These are phyloP conservation scores for Pachypeltis micranthus DNA, from an alignment of 1,140 invertebrate genomes.

Conservation along the genomic window DNA sequence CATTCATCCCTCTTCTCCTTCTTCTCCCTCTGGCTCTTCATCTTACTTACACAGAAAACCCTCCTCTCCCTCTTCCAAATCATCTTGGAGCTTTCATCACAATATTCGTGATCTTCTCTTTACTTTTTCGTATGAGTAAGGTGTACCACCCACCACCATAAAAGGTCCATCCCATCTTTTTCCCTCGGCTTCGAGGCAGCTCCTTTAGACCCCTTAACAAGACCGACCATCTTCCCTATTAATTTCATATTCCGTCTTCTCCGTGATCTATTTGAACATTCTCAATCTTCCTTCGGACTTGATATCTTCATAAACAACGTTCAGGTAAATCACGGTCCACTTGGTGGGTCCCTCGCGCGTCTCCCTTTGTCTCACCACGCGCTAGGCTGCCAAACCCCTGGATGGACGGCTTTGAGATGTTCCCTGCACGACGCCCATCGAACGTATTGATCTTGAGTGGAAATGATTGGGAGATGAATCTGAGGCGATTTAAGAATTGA, in stretches of 20 bases:
- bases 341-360: not conserved
- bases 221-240: not conserved
- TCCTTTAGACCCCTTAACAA: not conserved
- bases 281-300: not conserved
- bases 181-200: too few species aligned
- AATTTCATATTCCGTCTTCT: not conserved
- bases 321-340: not conserved
- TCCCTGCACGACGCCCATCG: too few species aligned
- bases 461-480: too few species aligned
- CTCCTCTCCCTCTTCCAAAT: not conserved
- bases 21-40: too few species aligned
- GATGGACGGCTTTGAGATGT: not conserved
- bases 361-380: not conserved
- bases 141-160: not conserved
- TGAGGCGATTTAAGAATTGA: too few species aligned
- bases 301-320: not conserved
- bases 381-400: not conserved
- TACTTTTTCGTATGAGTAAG: not conserved
- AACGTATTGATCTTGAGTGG: too few species aligned
- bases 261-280: not conserved
- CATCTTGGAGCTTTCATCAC: not conserved
- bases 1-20: not conserved
- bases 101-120: not conserved
- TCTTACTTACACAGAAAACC: too few species aligned
- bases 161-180: too few species aligned